These are phyloP conservation scores for Aradophagus sp. DNA, from an alignment of 1,140 invertebrate species.

Conservation along the genomic window DNA sequence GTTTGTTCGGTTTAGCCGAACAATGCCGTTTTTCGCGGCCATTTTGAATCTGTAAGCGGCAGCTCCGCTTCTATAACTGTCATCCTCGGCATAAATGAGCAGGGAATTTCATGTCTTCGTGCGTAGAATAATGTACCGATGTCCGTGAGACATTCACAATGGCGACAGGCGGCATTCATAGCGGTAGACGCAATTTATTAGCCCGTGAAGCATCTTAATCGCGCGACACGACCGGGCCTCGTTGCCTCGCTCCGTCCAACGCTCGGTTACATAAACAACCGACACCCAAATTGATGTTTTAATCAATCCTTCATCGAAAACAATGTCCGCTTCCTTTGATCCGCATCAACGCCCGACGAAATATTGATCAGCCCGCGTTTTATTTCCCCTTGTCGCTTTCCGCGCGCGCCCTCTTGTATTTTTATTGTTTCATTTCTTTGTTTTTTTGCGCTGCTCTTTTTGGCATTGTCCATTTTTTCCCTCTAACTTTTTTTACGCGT, in stretches of 20 bases:
- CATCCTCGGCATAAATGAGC: constrained; percentile 56
- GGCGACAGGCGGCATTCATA: constrained; percentile 55
- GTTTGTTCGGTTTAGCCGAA: constrained; percentile 35
- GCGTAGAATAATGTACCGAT: constrained; percentile 57
- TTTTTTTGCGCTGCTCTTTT: no score
- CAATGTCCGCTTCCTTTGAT: no score
- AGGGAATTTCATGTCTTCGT: constrained; percentile 58
- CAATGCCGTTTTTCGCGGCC: constrained; percentile 45
- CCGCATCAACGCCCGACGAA: no score
- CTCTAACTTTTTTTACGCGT: no score
- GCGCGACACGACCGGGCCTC: constrained; percentile 37
- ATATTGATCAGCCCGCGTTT: no score
- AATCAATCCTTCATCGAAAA: constrained; percentile 36
- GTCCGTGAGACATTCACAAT: constrained; percentile 56
- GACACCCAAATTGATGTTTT: constrained; percentile 43
- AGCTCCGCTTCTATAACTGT: constrained; percentile 55
- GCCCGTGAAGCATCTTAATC: constrained; percentile 55
- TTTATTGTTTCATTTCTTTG: no score
- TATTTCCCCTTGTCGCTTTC: no score
- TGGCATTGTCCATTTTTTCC: no score
- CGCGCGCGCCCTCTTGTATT: no score
- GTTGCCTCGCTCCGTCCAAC: constrained; percentile 27
- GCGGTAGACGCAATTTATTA: constrained; percentile 57
- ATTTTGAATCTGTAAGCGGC: constrained; percentile 55
- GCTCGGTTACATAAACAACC: constrained; percentile 54